phyloP scores from a whole-genome alignment of 2,888 invertebrate species.

The Lasioglossum malachurum region DNA sequence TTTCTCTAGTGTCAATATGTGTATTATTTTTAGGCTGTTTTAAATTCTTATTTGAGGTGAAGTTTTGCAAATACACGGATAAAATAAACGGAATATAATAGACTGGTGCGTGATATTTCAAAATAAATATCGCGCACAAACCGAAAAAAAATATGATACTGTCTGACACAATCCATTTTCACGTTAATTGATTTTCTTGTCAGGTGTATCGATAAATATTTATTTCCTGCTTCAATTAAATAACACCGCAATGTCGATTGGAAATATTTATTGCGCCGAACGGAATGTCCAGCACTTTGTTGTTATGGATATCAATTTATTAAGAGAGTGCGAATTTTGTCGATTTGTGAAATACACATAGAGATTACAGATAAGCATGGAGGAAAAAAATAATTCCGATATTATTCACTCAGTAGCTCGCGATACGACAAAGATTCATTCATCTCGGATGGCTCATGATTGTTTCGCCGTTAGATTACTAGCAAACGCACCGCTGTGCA shows the following conservation, averaged over 20 bases:
- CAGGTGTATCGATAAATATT: not conserved
- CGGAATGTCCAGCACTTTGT: not conserved
- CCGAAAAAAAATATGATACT: not conserved
- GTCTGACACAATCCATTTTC: not conserved
- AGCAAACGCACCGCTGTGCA: too few relatives aligned
- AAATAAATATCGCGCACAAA: not conserved
- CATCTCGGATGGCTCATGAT: too few relatives aligned
- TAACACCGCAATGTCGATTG: not conserved
- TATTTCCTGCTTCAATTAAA: not conserved
- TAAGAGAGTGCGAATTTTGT: too few relatives aligned
- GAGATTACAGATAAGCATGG: too few relatives aligned
- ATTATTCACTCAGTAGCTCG: too few relatives aligned
- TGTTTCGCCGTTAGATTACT: too few relatives aligned
- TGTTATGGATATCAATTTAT: not conserved
- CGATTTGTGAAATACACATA: too few relatives aligned
- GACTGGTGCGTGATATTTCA: not conserved
- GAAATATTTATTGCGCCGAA: too few relatives aligned
- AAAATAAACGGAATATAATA: too few relatives aligned
- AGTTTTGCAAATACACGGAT: not conserved
- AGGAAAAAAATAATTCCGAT: too few relatives aligned
- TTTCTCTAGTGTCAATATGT: too few relatives aligned
- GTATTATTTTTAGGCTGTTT: not conserved
- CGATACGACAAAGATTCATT: too few relatives aligned
- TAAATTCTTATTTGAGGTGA: not conserved
- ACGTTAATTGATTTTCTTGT: not conserved